Conservation (phyloP, 2,113 vertebrate species). For the Rhabdornis inornatus region DNA sequence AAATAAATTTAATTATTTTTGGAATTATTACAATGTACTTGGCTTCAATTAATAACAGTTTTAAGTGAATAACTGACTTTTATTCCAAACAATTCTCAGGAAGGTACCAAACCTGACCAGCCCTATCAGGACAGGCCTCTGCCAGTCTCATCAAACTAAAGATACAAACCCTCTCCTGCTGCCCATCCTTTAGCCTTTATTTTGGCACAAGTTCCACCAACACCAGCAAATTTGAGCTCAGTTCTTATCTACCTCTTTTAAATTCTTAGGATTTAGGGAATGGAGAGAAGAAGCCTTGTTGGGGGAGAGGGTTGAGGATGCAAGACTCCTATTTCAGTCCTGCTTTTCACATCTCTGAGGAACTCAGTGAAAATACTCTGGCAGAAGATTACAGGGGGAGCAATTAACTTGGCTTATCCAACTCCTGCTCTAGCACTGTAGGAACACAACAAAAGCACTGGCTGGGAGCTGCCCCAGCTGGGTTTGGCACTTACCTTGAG, state of each 20-base stretch:
- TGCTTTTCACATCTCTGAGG: not conserved
- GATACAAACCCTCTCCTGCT: not conserved
- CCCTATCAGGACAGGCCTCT: not conserved
- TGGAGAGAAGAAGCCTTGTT: not conserved
- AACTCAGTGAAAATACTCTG: not conserved
- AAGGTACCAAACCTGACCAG: not conserved
- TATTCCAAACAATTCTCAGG: not conserved
- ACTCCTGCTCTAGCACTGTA: not conserved
- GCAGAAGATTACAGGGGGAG: not conserved
- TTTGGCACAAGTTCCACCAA: not conserved
- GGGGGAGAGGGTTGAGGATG: not conserved
- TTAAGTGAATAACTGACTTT: not conserved
- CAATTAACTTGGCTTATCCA: not conserved
- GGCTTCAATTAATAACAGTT: not conserved
- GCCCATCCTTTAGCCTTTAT: not conserved
- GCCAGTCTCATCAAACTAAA: not conserved
- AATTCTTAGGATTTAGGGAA: not conserved
- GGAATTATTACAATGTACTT: not conserved
- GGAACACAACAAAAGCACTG: not conserved
- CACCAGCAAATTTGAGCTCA: not conserved
- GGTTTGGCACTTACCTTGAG: constrained; percentile 78
- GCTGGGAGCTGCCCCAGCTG: not conserved
- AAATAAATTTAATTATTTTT: not conserved
- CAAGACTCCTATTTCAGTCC: not conserved
- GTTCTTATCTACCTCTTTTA: not conserved